Conservation (phyloP, 2,797 vertebrate species). For the Synanceia verrucosa region DNA sequence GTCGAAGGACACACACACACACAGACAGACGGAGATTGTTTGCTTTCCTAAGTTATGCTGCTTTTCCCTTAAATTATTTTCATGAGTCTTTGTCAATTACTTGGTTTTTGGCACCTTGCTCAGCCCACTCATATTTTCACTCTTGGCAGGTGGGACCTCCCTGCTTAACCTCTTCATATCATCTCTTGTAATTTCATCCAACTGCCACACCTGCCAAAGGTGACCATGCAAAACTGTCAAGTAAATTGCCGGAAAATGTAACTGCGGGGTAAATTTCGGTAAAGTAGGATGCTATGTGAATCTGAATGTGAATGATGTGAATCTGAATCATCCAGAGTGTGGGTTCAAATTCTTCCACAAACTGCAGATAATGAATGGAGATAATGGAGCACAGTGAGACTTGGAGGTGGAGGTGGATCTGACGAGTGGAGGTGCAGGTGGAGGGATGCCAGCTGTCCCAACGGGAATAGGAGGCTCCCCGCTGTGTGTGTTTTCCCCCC, state of each 20-base stretch:
- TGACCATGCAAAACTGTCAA: not conserved
- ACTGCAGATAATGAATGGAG: not conserved
- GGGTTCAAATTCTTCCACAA: not conserved
- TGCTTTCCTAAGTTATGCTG: too few relatives aligned
- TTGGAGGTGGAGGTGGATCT: not conserved
- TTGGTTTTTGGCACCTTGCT: not conserved
- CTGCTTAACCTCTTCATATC: not conserved
- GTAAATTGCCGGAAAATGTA: not conserved
- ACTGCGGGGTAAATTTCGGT: not conserved
- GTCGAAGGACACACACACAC: too few relatives aligned
- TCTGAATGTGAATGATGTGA: not conserved
- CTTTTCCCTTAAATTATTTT: not conserved
- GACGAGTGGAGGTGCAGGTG: not conserved
- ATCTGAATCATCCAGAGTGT: not conserved
- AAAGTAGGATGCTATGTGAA: not conserved
- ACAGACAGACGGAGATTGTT: too few relatives aligned
- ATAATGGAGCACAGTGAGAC: not conserved
- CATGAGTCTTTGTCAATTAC: not conserved
- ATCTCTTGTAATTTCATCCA: not conserved
- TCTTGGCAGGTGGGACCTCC: not conserved
- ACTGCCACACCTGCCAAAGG: not conserved
- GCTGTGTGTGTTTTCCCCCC: not conserved
- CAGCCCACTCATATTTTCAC: not conserved
- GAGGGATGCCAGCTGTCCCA: not conserved
- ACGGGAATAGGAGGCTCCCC: not conserved